Evolutionary conservation across 2,797 vertebrate genomes (phyloP), one percentile per base, ranked within the genome.

Genomic region (Anomalospiza imberbis): DNA sequence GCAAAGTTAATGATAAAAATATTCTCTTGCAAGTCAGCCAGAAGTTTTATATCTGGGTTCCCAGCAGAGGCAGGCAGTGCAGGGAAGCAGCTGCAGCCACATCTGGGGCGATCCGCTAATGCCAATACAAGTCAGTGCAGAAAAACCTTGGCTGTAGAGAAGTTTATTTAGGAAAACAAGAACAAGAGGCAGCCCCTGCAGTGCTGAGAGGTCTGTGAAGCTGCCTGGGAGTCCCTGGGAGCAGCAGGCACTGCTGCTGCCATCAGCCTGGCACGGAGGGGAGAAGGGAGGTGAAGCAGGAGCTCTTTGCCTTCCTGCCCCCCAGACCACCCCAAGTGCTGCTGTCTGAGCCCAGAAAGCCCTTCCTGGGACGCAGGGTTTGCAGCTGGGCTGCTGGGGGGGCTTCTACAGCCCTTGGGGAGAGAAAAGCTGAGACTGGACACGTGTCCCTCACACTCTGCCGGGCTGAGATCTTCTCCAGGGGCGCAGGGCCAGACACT

Each of bases 381-480:
- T 36, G 58, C 48, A 67, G 51, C 53, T 55, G 66, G 26, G 25
- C 5, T 9, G 55, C 45, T 60, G 19, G 25, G 24, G 24, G 4
- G 9, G 21, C 17, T 36, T 12, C 72, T 47, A 14, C 60, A 73
- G 50, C n/a, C 42, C 17, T 0, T 12, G 54, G 53, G 17, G 63
- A 34, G 63, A 28, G 68, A n/a, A 54, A 26, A 48, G 45, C n/a
- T 10, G 17, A 38, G 32, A 1, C 5, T 7, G 5, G 48, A 32
- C 67, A 14, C 0, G 2, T 10, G 53, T 57, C 58, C 78, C 4
- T 44, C 4, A 1, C 7, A 50, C 22, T 48, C 54, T 17, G 40
- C 25, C 9, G 0, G 0, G 54, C 58, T 1, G 0, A 60, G 45
- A 16, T 28, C 54, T 32, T 19, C 76, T 68, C 36, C 36, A 45